These are phyloP conservation scores for Montifringilla adamsi DNA, from an alignment of 2,113 vertebrate genomes.

Conservation along the genomic window DNA sequence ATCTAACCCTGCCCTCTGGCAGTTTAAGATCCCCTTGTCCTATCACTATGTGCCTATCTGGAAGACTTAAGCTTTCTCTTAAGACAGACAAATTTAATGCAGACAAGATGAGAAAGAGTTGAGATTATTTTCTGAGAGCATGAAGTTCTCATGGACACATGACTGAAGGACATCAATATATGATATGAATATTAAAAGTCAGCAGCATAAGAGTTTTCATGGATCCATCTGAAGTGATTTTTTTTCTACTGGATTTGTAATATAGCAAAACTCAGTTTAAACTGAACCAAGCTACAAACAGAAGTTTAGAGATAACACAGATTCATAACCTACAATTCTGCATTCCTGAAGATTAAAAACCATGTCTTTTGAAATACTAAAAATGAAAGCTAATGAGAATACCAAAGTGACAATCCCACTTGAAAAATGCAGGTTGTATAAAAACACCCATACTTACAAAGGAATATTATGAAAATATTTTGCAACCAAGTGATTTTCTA, in stretches of 20 bases:
- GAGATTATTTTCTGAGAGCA: background rate
- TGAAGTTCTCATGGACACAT: background rate
- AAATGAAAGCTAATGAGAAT: conserved; percentile 21
- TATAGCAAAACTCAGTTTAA: background rate
- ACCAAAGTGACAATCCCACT: conserved; percentile 15
- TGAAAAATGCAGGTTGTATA: conserved; percentile 2
- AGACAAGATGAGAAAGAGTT: background rate
- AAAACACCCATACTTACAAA: background rate
- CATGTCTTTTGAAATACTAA: background rate
- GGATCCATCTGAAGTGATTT: background rate
- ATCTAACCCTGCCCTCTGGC: background rate
- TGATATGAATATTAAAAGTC: background rate
- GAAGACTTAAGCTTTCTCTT: background rate
- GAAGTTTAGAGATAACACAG: background rate
- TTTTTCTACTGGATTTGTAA: background rate
- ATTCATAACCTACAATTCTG: background rate
- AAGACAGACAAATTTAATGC: background rate
- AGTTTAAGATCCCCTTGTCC: background rate
- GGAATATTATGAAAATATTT: background rate
- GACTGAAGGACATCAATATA: background rate
- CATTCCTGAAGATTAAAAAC: background rate
- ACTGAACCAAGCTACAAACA: background rate
- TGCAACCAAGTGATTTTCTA: background rate
- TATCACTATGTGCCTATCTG: background rate
- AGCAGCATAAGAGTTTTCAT: background rate